A percentile compares a stretch with the other conserved stretches of the same genome.
phyloP scores from a whole-genome alignment of 30 jellyfish, hydroid and myxozoan genomes.

The Aurelia sp. region DNA sequence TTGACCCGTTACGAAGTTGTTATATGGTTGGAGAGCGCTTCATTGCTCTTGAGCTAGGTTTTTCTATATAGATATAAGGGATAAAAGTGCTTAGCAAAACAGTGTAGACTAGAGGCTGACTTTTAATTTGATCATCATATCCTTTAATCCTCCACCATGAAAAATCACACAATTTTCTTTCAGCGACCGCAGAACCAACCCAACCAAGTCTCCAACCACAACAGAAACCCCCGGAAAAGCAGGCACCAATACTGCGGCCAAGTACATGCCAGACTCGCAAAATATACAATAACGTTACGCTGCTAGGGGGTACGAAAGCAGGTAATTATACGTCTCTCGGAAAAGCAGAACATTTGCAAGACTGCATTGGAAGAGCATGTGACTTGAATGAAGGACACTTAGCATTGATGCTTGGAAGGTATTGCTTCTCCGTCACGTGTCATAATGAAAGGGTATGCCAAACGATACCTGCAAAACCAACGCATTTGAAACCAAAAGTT shows the following conservation, averaged over 20 bases:
- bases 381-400: slow-evolving; percentile 96
- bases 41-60: too few species aligned
- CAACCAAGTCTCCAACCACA: slow-evolving; percentile 41
- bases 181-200: slow-evolving; percentile 51
- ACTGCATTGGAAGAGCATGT: slow-evolving; percentile 98
- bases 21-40: too few species aligned
- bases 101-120: too few species aligned
- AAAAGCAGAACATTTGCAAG: slow-evolving; percentile 93
- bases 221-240: slow-evolving; percentile 78
- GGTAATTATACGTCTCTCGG: slow-evolving; percentile 98
- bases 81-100: too few species aligned
- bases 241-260: slow-evolving; percentile 95
- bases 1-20: too few species aligned
- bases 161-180: background rate
- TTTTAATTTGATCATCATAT: too few species aligned
- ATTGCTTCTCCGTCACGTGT: slow-evolving; percentile 96
- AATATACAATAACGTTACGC: slow-evolving; percentile 93
- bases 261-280: slow-evolving; percentile 98
- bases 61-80: too few species aligned
- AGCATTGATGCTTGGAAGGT: slow-evolving; percentile 97
- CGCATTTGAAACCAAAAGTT: slow-evolving; percentile 94
- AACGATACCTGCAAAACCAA: slow-evolving; percentile 96
- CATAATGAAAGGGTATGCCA: slow-evolving; percentile 95
- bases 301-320: slow-evolving; percentile 96
- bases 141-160: too few species aligned